Base-by-base conservation (phyloP, 2,797 vertebrate genomes). In the Sciurus vulgaris region DNA sequence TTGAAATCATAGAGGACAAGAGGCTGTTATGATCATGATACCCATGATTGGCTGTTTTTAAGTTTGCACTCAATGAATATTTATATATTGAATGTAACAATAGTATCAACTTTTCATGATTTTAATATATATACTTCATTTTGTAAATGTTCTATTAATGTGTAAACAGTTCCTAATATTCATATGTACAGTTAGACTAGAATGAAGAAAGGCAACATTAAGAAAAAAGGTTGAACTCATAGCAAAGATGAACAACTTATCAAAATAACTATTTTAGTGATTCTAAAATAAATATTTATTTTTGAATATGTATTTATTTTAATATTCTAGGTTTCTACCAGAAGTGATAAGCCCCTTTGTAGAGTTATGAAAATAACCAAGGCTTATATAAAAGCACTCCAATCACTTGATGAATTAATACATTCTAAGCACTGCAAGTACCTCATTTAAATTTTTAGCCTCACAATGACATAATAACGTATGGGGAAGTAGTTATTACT, bases 61-160 rank as follows among this genome's bases (percentile, higher is more conserved):
- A 12, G 49, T 49, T 9, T 11, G n/a, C 91, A 7, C 17, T 94
- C 18, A 63, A 30, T 69, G 35, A 81, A 35, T 72, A 94, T 63
- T 69, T 93, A 44, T 69, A 91, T 47, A 79, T 14, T 59, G 24
- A 74, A 81, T 89, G 9, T 2, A 96, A 92, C 4, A 77, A 38
- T 33, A 3, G 63, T 69, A 81, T 76, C 28, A 72, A 5, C 11
- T 77, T 89, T 51, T 76, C 63, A 85, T 81, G 65, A 83, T 79
- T 93, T 83, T 86, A 20, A 72, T 30, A 77, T 76, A 90, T 12
- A 9, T 1, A 81, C 15, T 59, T 93, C 49, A 67, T 63, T 73
- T 95, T 82, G 22, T 93, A n/a, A 89, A 82, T 67, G 1, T 86
- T 86, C 69, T 95, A 56, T 56, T 86, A 89, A 81, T 56, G 65